Conservation (phyloP, 2,888 invertebrate species). For the Ectemnius cavifrons region DNA sequence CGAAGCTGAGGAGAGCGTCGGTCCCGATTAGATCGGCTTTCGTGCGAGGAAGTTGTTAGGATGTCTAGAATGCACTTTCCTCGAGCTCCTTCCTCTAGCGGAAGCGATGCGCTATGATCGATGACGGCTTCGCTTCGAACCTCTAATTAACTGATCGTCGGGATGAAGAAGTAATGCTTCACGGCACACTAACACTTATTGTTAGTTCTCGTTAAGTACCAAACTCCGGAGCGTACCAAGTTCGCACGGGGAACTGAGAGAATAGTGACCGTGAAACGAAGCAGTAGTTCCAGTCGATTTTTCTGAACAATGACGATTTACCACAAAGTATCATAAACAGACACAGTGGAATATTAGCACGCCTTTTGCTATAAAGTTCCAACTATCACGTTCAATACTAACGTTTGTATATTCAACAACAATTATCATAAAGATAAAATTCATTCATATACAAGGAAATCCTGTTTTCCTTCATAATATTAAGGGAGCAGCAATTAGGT, state of each 20-base stretch:
- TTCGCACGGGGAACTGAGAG: background rate
- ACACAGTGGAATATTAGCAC: no score
- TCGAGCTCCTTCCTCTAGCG: conserved; percentile 42
- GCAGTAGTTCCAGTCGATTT: background rate
- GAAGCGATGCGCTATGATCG: conserved; percentile 44
- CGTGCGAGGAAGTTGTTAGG: conserved; percentile 53
- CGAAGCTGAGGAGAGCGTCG: conserved; percentile 15
- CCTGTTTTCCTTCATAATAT: no score
- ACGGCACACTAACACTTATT: background rate
- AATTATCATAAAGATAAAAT: no score
- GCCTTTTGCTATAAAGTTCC: no score
- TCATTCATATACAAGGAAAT: no score
- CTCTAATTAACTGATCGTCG: conserved; percentile 37
- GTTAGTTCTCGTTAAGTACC: background rate
- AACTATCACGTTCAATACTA: no score
- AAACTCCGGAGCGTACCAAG: background rate
- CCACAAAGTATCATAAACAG: no score
- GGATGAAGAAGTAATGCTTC: conserved; percentile 13
- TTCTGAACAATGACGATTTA: no score
- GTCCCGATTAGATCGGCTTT: conserved; percentile 37
- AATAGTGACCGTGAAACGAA: conserved; percentile 3
- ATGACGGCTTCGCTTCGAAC: conserved; percentile 36
- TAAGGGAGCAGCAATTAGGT: no score
- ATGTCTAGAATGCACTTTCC: conserved; percentile 46
- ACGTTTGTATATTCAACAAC: no score